phyloP scores from a whole-genome alignment of 2,797 vertebrate species.

The Streptopelia turtur region DNA sequence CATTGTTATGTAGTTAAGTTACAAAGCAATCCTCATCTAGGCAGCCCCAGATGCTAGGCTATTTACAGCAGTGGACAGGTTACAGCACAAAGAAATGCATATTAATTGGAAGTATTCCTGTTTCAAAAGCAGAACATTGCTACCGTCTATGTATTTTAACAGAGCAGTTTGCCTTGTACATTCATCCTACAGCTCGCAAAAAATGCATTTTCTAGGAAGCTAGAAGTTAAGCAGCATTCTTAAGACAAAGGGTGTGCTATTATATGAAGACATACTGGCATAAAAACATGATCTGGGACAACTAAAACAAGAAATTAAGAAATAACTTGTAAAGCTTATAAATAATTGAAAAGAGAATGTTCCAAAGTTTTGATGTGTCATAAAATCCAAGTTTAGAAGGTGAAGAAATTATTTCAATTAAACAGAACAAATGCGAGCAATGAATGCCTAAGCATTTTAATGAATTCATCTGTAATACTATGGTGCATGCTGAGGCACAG shows the following conservation, averaged over 20 bases:
- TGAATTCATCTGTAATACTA: slow-evolving; percentile 67
- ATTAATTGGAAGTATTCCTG: not conserved
- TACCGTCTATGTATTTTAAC: not conserved
- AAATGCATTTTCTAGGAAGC: not conserved
- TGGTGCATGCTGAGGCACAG: slow-evolving; percentile 47
- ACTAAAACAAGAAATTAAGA: slow-evolving; percentile 29
- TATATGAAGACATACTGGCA: not conserved
- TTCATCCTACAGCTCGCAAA: not conserved
- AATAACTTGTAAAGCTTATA: slow-evolving; percentile 54
- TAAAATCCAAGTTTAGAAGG: slow-evolving; percentile 62
- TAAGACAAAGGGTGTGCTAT: not conserved
- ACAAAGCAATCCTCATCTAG: not conserved
- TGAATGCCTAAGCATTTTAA: slow-evolving; percentile 70
- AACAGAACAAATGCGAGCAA: slow-evolving; percentile 64
- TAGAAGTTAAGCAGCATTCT: not conserved
- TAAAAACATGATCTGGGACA: slow-evolving; percentile 1
- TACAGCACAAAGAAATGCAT: not conserved
- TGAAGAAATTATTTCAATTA: slow-evolving; percentile 74
- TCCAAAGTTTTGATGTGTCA: slow-evolving; percentile 51
- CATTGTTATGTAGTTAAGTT: not conserved
- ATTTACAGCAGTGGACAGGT: not conserved
- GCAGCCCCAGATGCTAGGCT: not conserved
- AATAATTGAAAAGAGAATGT: slow-evolving; percentile 70
- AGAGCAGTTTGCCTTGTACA: not conserved
- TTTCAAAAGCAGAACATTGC: not conserved